phyloP scores from a whole-genome alignment of 30 jellyfish, hydroid and myxozoan genomes.

The Aurelia sp. region DNA sequence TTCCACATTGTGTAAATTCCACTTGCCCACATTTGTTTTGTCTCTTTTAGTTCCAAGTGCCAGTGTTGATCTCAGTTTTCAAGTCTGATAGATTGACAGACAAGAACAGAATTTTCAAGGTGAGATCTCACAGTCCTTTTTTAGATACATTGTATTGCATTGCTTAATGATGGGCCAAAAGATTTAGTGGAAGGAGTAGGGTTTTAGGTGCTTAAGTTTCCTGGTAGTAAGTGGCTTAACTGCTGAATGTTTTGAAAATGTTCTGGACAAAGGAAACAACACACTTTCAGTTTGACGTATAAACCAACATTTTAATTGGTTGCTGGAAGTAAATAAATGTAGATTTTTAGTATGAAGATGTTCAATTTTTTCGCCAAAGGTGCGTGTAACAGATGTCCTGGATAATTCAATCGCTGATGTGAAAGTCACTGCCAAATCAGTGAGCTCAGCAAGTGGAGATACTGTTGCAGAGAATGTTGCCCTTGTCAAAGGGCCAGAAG shows the following conservation, averaged over 20 bases:
- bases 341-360: too few relatives aligned
- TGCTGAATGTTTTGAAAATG: too few relatives aligned
- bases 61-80: constrained; percentile 84
- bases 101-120: constrained; percentile 80
- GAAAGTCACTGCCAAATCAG: constrained; percentile 79
- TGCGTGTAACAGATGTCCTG: constrained; percentile 93
- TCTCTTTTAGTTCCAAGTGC: constrained; percentile 78
- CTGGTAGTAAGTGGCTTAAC: too few relatives aligned
- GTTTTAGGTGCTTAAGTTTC: too few relatives aligned
- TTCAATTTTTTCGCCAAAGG: constrained; percentile 13
- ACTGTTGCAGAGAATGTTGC: constrained; percentile 80
- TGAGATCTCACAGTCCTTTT: neutral
- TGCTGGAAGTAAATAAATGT: too few relatives aligned
- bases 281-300: too few relatives aligned
- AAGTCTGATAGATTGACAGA: constrained; percentile 72
- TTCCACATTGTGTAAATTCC: too few relatives aligned
- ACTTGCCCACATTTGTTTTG: neutral
- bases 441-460: constrained; percentile 76
- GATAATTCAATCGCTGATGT: constrained; percentile 83
- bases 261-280: too few relatives aligned
- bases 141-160: neutral
- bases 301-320: too few relatives aligned
- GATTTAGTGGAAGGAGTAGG: too few relatives aligned
- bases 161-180: neutral
- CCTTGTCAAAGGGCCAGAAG: constrained; percentile 77